These are phyloP conservation scores for Apamea anceps DNA, from an alignment of 2,888 invertebrate species.

Conservation along the genomic window DNA sequence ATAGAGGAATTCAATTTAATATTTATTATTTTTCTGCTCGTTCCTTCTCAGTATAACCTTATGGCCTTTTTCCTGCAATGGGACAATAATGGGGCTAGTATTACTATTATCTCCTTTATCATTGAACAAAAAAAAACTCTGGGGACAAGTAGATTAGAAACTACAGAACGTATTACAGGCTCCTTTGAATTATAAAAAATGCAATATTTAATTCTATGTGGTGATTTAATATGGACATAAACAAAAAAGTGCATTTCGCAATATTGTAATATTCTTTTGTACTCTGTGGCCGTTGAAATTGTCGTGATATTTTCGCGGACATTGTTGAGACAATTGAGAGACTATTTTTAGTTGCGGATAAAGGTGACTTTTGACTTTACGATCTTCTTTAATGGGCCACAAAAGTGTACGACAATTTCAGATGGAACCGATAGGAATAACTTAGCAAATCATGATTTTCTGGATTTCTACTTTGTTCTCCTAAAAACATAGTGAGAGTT, in stretches of 20 bases:
- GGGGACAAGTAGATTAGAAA: neutral
- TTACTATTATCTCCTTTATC: neutral
- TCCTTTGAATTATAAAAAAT: neutral
- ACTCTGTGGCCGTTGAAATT: neutral
- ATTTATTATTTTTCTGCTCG: neutral
- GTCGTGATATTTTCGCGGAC: slow-evolving; percentile 27
- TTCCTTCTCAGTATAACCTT: neutral
- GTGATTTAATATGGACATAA: neutral
- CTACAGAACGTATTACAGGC: neutral
- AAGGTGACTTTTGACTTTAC: slow-evolving; percentile 5
- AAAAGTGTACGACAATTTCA: slow-evolving; percentile 5
- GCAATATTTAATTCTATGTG: neutral
- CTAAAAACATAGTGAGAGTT: neutral
- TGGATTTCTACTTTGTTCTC: neutral
- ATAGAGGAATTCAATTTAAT: neutral
- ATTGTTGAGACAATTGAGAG: slow-evolving; percentile 34
- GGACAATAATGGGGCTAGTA: neutral
- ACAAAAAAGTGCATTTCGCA: neutral
- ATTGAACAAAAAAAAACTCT: neutral
- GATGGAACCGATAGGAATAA: neutral
- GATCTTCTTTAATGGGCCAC: slow-evolving; percentile 5
- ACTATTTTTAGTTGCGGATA: slow-evolving; percentile 25
- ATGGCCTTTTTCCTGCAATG: neutral
- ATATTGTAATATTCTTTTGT: neutral
- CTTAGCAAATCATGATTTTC: neutral